These are phyloP conservation scores for Branchipolynoe longqiensis DNA, from an alignment of 2,888 invertebrate species.

Conservation along the genomic window DNA sequence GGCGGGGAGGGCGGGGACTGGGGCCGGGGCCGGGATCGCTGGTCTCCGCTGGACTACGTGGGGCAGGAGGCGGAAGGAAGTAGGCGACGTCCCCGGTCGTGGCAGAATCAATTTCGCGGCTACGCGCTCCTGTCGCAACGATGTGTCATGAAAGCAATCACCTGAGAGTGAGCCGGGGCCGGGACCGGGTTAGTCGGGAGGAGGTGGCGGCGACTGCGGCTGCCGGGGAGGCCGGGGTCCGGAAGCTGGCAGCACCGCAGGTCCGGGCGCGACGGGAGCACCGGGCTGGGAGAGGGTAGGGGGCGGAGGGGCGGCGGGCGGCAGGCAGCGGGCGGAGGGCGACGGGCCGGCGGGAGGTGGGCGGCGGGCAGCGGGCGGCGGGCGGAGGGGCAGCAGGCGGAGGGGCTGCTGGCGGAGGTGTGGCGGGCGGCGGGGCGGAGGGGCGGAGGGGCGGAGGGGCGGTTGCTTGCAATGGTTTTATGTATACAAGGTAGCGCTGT, in stretches of 20 bases:
- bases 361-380: too few species aligned
- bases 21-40: too few species aligned
- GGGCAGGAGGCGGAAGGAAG: constrained; percentile 26
- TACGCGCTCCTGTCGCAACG: neutral
- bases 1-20: too few species aligned
- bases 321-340: too few species aligned
- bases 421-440: neutral
- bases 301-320: too few species aligned
- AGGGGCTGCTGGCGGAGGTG: neutral
- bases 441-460: neutral
- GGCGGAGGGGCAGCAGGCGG: too few species aligned
- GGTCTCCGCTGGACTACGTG: too few species aligned
- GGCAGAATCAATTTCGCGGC: constrained; percentile 48
- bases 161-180: neutral
- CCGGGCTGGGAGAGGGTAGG: too few species aligned
- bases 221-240: neutral
- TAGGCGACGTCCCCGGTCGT: neutral
- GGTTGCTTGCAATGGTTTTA: too few species aligned
- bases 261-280: too few species aligned
- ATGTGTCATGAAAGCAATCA: constrained; percentile 32
- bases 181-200: neutral
- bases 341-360: too few species aligned
- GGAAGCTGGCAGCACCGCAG: neutral
- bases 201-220: neutral
- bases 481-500: too few species aligned